A percentile compares a stretch with the other conserved stretches of the same genome.
phyloP scores from a whole-genome alignment of 1,140 invertebrate genomes.

The Drosophila takahashii region DNA sequence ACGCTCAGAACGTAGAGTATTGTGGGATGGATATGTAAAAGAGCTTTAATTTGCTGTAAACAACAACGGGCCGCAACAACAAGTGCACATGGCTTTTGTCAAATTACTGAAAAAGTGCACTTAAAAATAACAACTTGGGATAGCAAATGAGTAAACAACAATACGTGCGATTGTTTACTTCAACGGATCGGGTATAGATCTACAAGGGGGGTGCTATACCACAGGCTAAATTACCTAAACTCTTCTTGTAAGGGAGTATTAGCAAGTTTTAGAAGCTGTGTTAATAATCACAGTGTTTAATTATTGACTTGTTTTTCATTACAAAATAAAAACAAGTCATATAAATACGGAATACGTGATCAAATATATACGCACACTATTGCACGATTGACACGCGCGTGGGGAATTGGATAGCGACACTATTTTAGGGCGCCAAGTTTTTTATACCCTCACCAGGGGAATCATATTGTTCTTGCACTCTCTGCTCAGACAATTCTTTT shows the following conservation, averaged over 20 bases:
- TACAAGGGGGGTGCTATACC: not conserved
- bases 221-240: not conserved
- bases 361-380: conserved; percentile 13
- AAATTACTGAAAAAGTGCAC: conserved; percentile 32
- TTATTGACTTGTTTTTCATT: conserved; percentile 36
- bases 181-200: conserved; percentile 11
- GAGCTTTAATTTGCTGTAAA: conserved; percentile 45
- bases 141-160: conserved; percentile 55
- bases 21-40: conserved; percentile 43
- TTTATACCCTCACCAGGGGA: conserved; percentile 12
- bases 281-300: not conserved
- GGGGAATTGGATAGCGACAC: conserved; percentile 51
- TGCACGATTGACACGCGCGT: conserved; percentile 26
- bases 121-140: conserved; percentile 50
- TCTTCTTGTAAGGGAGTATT: not conserved
- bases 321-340: conserved; percentile 20
- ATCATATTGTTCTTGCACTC: not conserved
- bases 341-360: conserved; percentile 28
- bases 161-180: conserved; percentile 14
- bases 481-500: too few relatives aligned
- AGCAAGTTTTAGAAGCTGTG: not conserved
- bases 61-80: conserved; percentile 42
- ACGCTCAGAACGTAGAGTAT: conserved; percentile 11
- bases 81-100: conserved; percentile 39
- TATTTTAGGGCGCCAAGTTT: conserved; percentile 16